Percentiles rank a stretch among this genome's conserved stretches.
These are phyloP conservation scores for Sinosuthora webbiana DNA, from an alignment of 2,113 vertebrate genomes.

Conservation along the genomic window DNA sequence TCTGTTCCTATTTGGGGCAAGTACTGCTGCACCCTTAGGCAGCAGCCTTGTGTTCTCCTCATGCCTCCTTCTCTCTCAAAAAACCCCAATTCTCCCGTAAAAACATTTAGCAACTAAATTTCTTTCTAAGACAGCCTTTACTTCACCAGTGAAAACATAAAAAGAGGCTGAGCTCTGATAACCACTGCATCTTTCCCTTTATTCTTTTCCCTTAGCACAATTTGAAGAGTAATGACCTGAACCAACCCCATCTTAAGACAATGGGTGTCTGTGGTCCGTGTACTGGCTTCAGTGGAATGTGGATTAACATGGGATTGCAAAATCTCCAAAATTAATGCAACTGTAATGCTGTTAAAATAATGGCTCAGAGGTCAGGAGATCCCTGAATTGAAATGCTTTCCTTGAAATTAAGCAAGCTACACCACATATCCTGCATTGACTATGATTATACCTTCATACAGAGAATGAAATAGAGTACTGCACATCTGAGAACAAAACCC, in stretches of 20 bases:
- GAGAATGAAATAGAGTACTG: background rate
- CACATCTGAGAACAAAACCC: background rate
- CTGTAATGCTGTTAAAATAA: constrained; percentile 55
- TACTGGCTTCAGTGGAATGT: constrained; percentile 34
- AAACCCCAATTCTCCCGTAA: background rate
- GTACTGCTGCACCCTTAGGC: background rate
- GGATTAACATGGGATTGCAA: constrained; percentile 50
- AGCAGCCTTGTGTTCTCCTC: background rate
- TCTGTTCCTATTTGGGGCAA: background rate
- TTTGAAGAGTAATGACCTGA: constrained; percentile 23
- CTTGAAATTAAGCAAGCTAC: constrained; percentile 20
- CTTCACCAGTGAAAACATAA: background rate
- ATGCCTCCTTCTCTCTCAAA: background rate
- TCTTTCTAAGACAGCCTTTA: background rate
- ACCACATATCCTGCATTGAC: background rate
- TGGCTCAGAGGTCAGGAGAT: background rate
- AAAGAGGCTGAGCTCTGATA: background rate
- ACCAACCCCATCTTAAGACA: constrained; percentile 42
- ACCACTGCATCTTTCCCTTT: background rate
- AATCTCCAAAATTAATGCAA: constrained; percentile 44
- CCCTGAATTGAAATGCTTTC: constrained; percentile 6
- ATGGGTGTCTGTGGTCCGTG: constrained; percentile 11
- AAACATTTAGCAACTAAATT: background rate
- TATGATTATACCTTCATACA: background rate
- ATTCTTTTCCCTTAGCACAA: background rate